Percentiles rank a stretch among this genome's conserved stretches.
phyloP scores from a whole-genome alignment of 2,113 vertebrate genomes.

The Aspidoscelis tigris region DNA sequence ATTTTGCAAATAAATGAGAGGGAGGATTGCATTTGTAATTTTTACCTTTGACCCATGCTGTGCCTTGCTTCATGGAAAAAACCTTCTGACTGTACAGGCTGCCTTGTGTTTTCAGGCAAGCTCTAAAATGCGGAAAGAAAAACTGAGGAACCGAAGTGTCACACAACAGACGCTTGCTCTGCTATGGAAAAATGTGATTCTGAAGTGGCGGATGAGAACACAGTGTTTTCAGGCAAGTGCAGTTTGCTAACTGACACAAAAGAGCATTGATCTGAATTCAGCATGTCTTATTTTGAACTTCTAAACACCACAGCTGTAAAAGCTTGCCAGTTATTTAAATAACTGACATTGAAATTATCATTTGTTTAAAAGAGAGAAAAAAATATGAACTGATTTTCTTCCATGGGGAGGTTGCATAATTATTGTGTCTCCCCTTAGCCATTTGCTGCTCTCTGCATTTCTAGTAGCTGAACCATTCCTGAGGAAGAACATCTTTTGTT shows the following conservation, averaged over 20 bases:
- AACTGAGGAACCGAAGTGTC: conserved; percentile 74
- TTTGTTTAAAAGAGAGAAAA: too few relatives aligned
- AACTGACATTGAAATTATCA: too few relatives aligned
- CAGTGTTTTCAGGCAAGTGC: conserved; percentile 83
- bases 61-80: neutral
- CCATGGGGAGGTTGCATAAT: too few relatives aligned
- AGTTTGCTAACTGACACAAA: rapidly evolving
- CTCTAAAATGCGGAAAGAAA: conserved; percentile 53
- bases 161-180: conserved; percentile 83
- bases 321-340: too few relatives aligned
- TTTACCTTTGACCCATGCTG: neutral
- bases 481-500: too few relatives aligned
- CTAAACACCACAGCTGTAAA: too few relatives aligned
- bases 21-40: neutral
- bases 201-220: conserved; percentile 87
- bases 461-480: too few relatives aligned
- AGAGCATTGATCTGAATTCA: too few relatives aligned
- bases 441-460: too few relatives aligned
- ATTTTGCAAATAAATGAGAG: neutral
- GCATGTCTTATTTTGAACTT: too few relatives aligned
- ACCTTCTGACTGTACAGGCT: neutral
- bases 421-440: too few relatives aligned
- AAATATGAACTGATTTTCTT: too few relatives aligned
- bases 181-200: conserved; percentile 87
- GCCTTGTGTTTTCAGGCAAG: conserved; percentile 11